These are phyloP conservation scores for Callorhinus ursinus DNA, from an alignment of 2,113 vertebrate species.

Conservation along the genomic window DNA sequence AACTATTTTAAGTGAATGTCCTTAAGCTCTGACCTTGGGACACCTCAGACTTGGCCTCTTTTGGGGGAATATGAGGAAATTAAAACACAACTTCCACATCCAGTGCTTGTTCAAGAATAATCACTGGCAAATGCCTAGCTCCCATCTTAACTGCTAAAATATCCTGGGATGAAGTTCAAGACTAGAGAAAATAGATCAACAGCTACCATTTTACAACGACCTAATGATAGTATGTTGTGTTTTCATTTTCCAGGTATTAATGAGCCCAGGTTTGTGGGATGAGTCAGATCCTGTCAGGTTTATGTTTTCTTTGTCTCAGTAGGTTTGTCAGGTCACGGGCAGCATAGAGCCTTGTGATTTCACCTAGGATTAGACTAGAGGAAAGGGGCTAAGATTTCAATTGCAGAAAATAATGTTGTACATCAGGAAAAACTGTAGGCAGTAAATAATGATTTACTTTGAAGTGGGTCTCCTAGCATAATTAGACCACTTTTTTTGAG, in stretches of 20 bases:
- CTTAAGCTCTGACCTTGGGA: not conserved
- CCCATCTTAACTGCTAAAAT: not conserved
- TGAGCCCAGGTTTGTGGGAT: conserved; percentile 11
- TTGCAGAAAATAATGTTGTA: not conserved
- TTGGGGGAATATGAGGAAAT: not conserved
- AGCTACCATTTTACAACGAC: conserved; percentile 7
- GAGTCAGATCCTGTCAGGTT: conserved; percentile 6
- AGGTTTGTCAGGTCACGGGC: conserved; percentile 35
- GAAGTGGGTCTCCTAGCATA: not conserved
- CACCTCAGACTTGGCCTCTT: not conserved
- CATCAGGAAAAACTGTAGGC: conserved; percentile 8
- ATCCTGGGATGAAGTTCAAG: not conserved
- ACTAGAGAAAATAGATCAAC: not conserved
- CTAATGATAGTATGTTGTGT: not conserved
- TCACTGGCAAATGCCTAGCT: not conserved
- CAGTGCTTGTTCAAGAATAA: not conserved
- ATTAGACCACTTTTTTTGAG: not conserved
- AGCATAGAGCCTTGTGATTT: not conserved
- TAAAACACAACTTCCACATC: not conserved
- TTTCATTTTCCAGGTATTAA: conserved; percentile 30
- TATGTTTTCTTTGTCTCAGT: conserved; percentile 41
- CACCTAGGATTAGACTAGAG: not conserved
- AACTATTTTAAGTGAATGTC: conserved; percentile 16
- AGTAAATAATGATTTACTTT: not conserved
- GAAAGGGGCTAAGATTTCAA: not conserved